Conservation (phyloP, 1,140 invertebrate genomes). For the Elysia chlorotica region DNA sequence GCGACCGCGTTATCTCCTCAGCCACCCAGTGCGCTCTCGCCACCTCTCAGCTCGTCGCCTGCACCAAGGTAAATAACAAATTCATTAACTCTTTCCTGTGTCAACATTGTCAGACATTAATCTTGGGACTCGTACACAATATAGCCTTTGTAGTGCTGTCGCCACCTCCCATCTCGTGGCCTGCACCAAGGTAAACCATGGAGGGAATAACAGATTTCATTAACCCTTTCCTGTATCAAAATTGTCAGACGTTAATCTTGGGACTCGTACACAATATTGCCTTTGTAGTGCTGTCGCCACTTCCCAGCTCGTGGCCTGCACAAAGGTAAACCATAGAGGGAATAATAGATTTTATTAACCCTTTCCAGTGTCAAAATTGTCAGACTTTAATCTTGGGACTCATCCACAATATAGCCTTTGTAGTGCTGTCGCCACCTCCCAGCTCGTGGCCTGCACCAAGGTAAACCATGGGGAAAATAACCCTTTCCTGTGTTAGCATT, state of each 20-base stretch:
- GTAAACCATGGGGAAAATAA: conserved; percentile 63
- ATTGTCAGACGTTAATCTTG: neutral
- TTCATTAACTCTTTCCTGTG: neutral
- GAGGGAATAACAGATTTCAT: too few relatives aligned
- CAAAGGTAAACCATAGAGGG: too few relatives aligned
- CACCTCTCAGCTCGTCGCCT: conserved; percentile 96
- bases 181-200: conserved; percentile 90
- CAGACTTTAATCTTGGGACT: too few relatives aligned
- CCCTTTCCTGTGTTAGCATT: neutral
- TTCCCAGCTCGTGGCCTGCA: too few relatives aligned
- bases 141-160: conserved; percentile 74
- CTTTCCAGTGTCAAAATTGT: too few relatives aligned
- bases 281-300: too few relatives aligned
- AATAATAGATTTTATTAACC: too few relatives aligned
- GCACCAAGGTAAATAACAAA: conserved; percentile 80
- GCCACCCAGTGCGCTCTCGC: conserved; percentile 96
- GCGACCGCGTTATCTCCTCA: conserved; percentile 88
- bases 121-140: too few relatives aligned
- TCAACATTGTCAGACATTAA: neutral
- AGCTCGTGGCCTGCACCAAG: conserved; percentile 97
- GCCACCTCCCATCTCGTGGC: conserved; percentile 97
- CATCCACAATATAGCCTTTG: too few relatives aligned
- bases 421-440: too few relatives aligned
- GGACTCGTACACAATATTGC: neutral
- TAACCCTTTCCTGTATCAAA: neutral